Base-by-base conservation (phyloP, 2,888 invertebrate species). In the Hoplodrina ambigua region DNA sequence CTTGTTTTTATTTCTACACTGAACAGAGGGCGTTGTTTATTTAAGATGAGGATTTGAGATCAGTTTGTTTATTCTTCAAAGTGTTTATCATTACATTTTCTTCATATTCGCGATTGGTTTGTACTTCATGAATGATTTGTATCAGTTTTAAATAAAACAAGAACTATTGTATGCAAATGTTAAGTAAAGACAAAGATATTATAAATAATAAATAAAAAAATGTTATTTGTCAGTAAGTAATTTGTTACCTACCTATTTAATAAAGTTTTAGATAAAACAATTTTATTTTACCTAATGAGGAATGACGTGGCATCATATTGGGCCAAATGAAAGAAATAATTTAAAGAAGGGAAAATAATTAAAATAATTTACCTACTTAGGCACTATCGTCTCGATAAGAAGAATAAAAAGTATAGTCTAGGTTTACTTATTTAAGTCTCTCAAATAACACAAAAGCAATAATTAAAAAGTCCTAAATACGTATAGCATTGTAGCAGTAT, bases 51-150 rank as follows among this genome's bases (percentile, higher is more conserved):
- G 33, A 30, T 69, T 74, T 58, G 8, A 54, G 69, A 44, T 72
- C 55, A 20, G 62, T 68, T 72, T 72, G 52, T 82, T 63, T 72
- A 75, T 68, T 33, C 60, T 53, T 25, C 41, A 54, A 72, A 69
- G 56, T 74, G 72, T 80, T 80, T 73, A 77, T 74, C 59, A 61
- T 83, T 64, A 71, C 58, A 72, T 66, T 71, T 69, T 56, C 52
- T 64, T 76, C 68, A 71, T 77, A 70, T 77, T 77, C 55, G 55
- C 68, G 69, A 64, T 50, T 4, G 19, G 52, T 59, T 65, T 68
- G 33, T 20, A 55, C 30, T 69, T 53, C 54, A 52, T 64, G 54
- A 77, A 54, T 64, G 52, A 69, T 69, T 71, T 71, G 52, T 74
- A 55, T 62, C 15, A 30, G 50, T 69, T 72, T 72, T 19, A 64